These are phyloP conservation scores for Gymnarchus niloticus DNA, from an alignment of 2,113 vertebrate species.

Conservation along the genomic window DNA sequence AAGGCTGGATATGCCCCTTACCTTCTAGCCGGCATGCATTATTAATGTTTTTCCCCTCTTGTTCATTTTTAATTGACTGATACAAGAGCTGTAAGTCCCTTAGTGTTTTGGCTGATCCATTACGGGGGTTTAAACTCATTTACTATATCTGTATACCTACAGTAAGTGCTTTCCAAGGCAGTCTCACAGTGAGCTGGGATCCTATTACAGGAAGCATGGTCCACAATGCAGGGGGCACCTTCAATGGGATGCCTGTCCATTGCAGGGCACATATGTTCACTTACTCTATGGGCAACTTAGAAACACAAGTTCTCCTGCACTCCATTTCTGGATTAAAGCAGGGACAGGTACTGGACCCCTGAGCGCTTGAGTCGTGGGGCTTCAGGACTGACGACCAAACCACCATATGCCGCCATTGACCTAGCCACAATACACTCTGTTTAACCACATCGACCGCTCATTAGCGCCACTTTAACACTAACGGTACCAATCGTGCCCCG, in stretches of 20 bases:
- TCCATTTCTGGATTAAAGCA: neutral
- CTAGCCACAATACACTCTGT: neutral
- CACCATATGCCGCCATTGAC: neutral
- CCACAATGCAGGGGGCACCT: neutral
- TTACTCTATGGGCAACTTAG: neutral
- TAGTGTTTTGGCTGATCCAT: too few species aligned
- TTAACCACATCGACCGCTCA: neutral
- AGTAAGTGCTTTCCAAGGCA: neutral
- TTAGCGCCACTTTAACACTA: neutral
- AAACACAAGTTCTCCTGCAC: too few species aligned
- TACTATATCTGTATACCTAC: neutral
- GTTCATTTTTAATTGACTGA: too few species aligned
- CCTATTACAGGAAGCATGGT: neutral
- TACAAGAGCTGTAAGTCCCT: too few species aligned
- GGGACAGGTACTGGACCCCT: neutral
- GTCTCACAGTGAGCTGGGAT: neutral
- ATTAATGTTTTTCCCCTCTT: too few species aligned
- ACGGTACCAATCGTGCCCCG: neutral
- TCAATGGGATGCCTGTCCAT: neutral
- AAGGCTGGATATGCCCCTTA: neutral
- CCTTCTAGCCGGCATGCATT: neutral
- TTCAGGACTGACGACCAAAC: neutral
- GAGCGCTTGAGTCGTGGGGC: neutral
- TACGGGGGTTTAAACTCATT: neutral
- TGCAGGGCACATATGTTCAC: neutral